Base-by-base conservation (phyloP, 35 echinoderm and acorn worm species). In the Patiria miniata region DNA sequence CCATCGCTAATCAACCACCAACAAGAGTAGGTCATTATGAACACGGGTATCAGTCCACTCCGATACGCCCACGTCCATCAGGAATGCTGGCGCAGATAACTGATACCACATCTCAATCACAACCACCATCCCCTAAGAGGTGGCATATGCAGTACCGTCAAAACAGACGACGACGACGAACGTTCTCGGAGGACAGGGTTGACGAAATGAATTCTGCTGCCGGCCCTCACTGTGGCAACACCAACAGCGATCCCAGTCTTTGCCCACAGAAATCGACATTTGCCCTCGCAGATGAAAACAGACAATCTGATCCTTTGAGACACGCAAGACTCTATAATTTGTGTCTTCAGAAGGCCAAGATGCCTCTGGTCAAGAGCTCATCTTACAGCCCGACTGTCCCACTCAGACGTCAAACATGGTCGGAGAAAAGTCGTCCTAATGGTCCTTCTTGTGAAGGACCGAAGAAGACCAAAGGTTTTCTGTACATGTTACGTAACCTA, bases 101-200 rank as follows among this genome's bases (percentile, higher is more conserved):
- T 14, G 6, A 12, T 7, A 26, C 10, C 26, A 73, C 34, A 34
- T 23, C 26, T 26, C 65, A 26, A 14, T 73, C 65, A 14, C 34
- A 26, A 36, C 34, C 65, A 34, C 29, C 65, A 0, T 73, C 65
- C 21, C 65, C 65, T 7, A 73, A 73, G 65, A 10, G 65, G 26
- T 73, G 65, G 65, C 65, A 73, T 34, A 73, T 73, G 19, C 26
- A 73, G 65, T 73, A 73, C 26, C 65, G 65, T 73, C 65, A 73
- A 73, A 73, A 73, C 65, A 73, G 65, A 73, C 19, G 65, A 32
- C 65, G 65, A 30, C 65, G 65, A 26, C 65, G 65, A 9, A 73
- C 65, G 2, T 73, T 73, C 26, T 73, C 65, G 10, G 65, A 73
- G 26, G 65, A 73, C 29, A 73, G 34, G 26, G 65, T 73, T 0